phyloP scores from a whole-genome alignment of 2,113 vertebrate genomes.

The Lamprologus ornatipinnis region DNA sequence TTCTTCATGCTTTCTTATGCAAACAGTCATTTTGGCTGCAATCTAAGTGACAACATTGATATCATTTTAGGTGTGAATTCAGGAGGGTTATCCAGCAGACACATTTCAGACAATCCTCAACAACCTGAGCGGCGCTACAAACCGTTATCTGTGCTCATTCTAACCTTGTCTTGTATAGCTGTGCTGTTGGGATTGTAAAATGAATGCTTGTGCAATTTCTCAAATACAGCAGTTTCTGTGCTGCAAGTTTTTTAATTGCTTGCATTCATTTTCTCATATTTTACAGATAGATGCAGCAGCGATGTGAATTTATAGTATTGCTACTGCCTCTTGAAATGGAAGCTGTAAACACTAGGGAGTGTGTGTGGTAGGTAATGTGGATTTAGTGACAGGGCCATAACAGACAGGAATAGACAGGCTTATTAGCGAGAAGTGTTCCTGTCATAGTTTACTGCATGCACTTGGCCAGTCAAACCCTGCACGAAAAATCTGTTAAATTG shows the following conservation, averaged over 20 bases:
- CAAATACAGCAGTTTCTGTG: background rate
- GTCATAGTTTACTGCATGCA: background rate
- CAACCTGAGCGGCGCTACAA: background rate
- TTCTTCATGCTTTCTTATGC: background rate
- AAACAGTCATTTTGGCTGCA: background rate
- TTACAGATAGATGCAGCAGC: background rate
- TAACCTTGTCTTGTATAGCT: background rate
- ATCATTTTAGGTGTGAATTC: background rate
- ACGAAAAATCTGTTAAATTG: slow-evolving; percentile 2
- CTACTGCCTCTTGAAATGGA: background rate
- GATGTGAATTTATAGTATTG: background rate
- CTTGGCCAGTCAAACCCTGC: background rate
- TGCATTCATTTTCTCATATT: background rate
- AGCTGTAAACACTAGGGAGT: background rate
- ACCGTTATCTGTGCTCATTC: background rate
- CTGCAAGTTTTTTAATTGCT: background rate
- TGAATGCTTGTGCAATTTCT: background rate
- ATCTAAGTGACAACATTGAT: background rate
- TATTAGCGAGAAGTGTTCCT: slow-evolving; percentile 28
- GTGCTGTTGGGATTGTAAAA: background rate
- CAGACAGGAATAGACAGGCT: background rate
- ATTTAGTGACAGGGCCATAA: background rate
- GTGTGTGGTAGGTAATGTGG: background rate
- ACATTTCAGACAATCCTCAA: background rate
- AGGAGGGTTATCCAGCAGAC: background rate